Conservation (phyloP, 2,888 invertebrate species). For the Netelia melanura region DNA sequence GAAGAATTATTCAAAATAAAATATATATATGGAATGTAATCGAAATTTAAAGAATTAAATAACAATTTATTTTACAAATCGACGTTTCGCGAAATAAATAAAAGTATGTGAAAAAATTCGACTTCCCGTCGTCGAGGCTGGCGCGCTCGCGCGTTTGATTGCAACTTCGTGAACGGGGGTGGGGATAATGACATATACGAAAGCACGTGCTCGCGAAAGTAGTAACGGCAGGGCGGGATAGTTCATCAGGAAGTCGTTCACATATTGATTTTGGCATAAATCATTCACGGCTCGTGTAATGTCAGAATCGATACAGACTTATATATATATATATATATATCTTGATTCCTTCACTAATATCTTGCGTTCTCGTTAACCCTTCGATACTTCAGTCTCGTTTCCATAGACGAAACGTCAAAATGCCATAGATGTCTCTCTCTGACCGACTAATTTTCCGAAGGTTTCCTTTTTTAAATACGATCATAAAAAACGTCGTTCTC, state of each 20-base stretch:
- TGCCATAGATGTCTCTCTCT: background rate
- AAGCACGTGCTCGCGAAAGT: conserved; percentile 64
- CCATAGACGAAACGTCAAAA: background rate
- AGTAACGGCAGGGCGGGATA: conserved; percentile 57
- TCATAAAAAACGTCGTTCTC: background rate
- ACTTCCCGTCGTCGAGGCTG: background rate
- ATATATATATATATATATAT: conserved; percentile 9
- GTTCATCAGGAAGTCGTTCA: conserved; percentile 73
- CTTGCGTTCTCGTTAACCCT: conserved; percentile 7
- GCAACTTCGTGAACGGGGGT: background rate
- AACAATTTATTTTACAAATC: too few species aligned
- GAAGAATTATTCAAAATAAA: too few species aligned
- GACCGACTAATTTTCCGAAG: background rate
- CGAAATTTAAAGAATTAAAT: too few species aligned
- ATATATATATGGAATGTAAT: too few species aligned
- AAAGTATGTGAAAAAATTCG: background rate
- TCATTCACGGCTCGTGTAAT: conserved; percentile 71
- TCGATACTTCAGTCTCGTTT: background rate
- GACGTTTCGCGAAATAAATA: too few species aligned
- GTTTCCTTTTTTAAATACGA: background rate
- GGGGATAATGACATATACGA: conserved; percentile 19
- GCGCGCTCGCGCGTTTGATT: background rate
- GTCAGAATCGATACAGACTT: conserved; percentile 69
- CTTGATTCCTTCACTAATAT: conserved; percentile 35
- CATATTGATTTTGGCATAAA: conserved; percentile 77